Conservation (phyloP, 1,140 invertebrate species). For the Drosophila santomea region DNA sequence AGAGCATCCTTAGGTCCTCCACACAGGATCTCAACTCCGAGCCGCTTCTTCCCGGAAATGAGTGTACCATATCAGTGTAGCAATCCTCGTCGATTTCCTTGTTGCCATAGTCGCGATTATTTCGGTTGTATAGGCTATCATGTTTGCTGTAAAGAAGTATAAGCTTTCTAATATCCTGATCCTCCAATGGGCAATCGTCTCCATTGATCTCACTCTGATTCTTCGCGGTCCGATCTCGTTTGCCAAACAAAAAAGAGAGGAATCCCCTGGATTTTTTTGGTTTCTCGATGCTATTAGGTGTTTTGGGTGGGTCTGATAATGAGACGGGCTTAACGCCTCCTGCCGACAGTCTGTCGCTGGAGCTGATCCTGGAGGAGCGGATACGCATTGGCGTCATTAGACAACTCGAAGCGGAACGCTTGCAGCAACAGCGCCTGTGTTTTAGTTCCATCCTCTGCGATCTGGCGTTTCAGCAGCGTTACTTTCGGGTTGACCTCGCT, state of each 20-base stretch:
- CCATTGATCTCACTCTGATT: background rate
- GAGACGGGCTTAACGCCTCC: background rate
- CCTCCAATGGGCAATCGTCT: background rate
- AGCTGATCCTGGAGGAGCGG: slow-evolving; percentile 1
- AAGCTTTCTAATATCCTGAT: slow-evolving; percentile 36
- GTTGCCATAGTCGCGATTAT: slow-evolving; percentile 46
- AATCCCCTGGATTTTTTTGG: background rate
- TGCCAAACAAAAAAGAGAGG: slow-evolving; percentile 2
- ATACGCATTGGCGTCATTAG: slow-evolving; percentile 2
- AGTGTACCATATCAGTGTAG: slow-evolving; percentile 35
- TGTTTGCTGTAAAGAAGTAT: slow-evolving; percentile 47
- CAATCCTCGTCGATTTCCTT: slow-evolving; percentile 36
- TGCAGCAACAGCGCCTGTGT: slow-evolving; percentile 56
- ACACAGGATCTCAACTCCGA: slow-evolving; percentile 25
- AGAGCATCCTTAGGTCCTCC: slow-evolving; percentile 22
- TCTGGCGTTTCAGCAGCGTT: slow-evolving; percentile 49
- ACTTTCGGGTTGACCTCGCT: slow-evolving; percentile 10
- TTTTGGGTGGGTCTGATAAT: background rate
- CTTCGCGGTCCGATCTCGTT: background rate
- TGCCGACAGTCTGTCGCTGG: slow-evolving; percentile 1
- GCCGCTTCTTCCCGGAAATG: slow-evolving; percentile 19
- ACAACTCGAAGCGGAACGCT: slow-evolving; percentile 48
- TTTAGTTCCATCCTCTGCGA: slow-evolving; percentile 55
- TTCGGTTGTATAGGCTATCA: slow-evolving; percentile 52
- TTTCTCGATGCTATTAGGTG: background rate